phyloP scores from a whole-genome alignment of 1,140 invertebrate genomes.

The Aphis craccivora region DNA sequence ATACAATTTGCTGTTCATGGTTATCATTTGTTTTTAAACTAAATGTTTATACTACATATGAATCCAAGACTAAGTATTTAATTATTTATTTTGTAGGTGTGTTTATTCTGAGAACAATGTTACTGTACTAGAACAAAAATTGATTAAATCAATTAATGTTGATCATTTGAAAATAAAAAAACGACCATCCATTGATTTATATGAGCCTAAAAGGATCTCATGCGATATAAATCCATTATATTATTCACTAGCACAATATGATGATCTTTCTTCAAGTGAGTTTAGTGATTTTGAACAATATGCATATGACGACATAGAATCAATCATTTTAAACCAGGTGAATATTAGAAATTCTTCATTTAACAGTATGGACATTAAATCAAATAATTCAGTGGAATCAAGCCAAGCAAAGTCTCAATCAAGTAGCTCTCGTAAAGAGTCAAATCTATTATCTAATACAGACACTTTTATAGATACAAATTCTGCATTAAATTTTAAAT shows the following conservation, averaged over 20 bases:
- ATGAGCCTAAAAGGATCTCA: slow-evolving; percentile 21
- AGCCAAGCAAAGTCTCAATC: neutral
- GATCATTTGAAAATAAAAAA: neutral
- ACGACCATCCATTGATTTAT: slow-evolving; percentile 27
- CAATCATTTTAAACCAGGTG: slow-evolving; percentile 20
- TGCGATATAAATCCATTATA: slow-evolving; percentile 56
- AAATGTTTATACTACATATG: neutral
- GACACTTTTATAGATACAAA: neutral
- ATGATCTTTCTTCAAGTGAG: slow-evolving; percentile 53
- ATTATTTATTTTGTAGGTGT: slow-evolving; percentile 32
- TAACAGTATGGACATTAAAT: slow-evolving; percentile 41
- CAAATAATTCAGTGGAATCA: neutral
- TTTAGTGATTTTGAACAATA: slow-evolving; percentile 49
- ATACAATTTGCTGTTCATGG: neutral
- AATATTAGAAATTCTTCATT: neutral
- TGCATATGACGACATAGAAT: slow-evolving; percentile 20
- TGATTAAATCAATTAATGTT: slow-evolving; percentile 38
- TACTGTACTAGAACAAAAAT: slow-evolving; percentile 21
- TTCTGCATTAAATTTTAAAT: neutral
- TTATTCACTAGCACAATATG: slow-evolving; percentile 47
- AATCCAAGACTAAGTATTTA: neutral
- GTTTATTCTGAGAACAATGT: slow-evolving; percentile 42
- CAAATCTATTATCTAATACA: neutral
- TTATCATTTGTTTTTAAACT: neutral
- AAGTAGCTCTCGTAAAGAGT: neutral